Evolutionary conservation across 2,797 vertebrate species (phyloP).

Genomic region (Cossypha dichroa): DNA sequence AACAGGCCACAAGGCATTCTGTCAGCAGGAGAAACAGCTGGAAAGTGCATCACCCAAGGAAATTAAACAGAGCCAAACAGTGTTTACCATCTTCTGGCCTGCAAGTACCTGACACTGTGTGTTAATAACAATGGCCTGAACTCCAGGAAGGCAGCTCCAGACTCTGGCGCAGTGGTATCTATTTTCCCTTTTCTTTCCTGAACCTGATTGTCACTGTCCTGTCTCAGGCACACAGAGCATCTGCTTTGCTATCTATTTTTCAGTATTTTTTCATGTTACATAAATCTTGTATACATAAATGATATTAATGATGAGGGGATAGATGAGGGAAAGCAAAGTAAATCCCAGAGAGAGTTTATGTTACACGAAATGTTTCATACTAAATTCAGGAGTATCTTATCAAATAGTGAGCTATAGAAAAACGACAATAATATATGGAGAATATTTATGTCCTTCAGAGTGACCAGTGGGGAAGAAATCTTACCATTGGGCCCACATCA

Average conservation of each 20-base stretch:
- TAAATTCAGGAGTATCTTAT: background rate
- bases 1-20: background rate
- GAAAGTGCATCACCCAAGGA: background rate
- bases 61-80: background rate
- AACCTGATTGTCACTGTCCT: background rate
- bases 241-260: background rate
- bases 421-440: background rate
- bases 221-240: background rate
- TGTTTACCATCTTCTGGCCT: background rate
- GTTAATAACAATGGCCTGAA: background rate
- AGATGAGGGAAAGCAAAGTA: background rate
- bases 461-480: background rate
- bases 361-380: background rate
- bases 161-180: background rate
- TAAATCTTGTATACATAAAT: background rate
- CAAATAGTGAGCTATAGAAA: background rate
- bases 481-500: slow-evolving; percentile 96
- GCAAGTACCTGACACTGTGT: background rate
- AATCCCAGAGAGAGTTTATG: background rate
- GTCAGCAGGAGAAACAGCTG: background rate
- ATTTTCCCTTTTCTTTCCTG: background rate
- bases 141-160: background rate
- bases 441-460: background rate
- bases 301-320: background rate
- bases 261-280: background rate